Base-by-base conservation (phyloP, 2,888 invertebrate species). In the Reticulitermes lucifugus region DNA sequence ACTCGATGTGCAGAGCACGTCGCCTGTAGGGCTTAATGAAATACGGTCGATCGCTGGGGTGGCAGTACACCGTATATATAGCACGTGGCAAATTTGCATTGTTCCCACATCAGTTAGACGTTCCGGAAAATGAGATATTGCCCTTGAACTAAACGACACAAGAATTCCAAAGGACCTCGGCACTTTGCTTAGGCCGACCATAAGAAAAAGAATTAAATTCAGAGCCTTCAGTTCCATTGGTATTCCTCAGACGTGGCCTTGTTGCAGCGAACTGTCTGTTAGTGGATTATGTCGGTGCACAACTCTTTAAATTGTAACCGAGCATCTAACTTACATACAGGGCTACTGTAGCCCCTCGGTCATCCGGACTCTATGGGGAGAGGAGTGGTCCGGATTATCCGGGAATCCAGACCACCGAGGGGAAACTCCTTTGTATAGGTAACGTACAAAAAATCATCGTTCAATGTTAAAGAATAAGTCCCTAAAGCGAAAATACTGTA, bases 31-130 rank as follows among this genome's bases (percentile, higher is more conserved):
- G 51, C 25, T 46, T 79, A 79, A 79, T 79, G 79, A 79, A 79
- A 79, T 79, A 51, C 79, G 46, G 55, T 55, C 65, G 65, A 65
- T 65, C n/a, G 65, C n/a, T 65, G 65, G 65, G 79, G 41, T 25
- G 79, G 41, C 43, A 35, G 21, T 43, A n/a, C 25, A 18, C 79
- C 51, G 51, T 79, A 79, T 51, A 51, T 79, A 55, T 18, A 29
- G 79, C 79, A 79, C 79, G 79, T 46, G 79, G 79, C 21, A 55
- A 79, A 79, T 79, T 79, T 79, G 79, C 79, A 79, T 79, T 79
- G 55, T 79, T 79, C 79, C 79, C 79, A 51, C 79, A 79, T 79
- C 79, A 79, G 79, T 79, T 79, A 79, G 79, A 79, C 79, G 79
- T 79, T 46, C 79, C 46, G 51, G 79, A 79, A 79, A 79, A 79